Conservation (phyloP, 92 coral and sea anemone species). For the Epizoanthus stellaris region DNA sequence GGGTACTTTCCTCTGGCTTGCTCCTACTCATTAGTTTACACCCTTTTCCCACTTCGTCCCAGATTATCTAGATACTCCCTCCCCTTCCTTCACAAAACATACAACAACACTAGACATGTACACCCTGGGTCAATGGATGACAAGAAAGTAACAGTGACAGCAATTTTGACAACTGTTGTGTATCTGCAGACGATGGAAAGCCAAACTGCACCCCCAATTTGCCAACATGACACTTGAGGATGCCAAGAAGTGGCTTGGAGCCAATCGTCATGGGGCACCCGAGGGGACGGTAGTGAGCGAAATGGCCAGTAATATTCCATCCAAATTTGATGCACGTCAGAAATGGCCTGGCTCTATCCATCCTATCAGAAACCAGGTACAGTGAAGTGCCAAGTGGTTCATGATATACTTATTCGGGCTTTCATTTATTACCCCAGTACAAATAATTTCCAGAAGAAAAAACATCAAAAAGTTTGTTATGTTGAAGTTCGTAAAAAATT, state of each 20-base stretch:
- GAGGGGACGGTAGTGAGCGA: conserved; percentile 40
- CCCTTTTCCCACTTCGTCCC: too few species aligned
- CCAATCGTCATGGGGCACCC: conserved; percentile 67
- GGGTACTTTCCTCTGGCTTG: too few species aligned
- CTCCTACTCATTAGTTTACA: too few species aligned
- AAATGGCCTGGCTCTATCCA: conserved; percentile 93
- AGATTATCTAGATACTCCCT: not conserved
- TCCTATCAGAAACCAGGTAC: conserved; percentile 82
- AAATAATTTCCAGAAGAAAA: too few species aligned
- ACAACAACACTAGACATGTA: too few species aligned
- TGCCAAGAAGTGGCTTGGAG: conserved; percentile 71
- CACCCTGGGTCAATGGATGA: too few species aligned
- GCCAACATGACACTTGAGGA: conserved; percentile 57
- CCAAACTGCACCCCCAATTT: conserved; percentile 72
- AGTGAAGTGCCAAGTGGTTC: too few species aligned
- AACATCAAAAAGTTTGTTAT: too few species aligned
- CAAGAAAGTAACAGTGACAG: not conserved
- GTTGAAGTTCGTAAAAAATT: too few species aligned
- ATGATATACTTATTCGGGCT: too few species aligned
- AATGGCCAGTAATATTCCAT: conserved; percentile 60
- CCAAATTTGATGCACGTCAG: conserved; percentile 70
- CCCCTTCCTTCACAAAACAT: not conserved
- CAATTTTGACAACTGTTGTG: not conserved
- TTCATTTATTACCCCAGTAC: too few species aligned
- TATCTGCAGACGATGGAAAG: conserved; percentile 74